These are phyloP conservation scores for Erythrolamprus reginae DNA, from an alignment of 2,113 vertebrate genomes.

Conservation along the genomic window DNA sequence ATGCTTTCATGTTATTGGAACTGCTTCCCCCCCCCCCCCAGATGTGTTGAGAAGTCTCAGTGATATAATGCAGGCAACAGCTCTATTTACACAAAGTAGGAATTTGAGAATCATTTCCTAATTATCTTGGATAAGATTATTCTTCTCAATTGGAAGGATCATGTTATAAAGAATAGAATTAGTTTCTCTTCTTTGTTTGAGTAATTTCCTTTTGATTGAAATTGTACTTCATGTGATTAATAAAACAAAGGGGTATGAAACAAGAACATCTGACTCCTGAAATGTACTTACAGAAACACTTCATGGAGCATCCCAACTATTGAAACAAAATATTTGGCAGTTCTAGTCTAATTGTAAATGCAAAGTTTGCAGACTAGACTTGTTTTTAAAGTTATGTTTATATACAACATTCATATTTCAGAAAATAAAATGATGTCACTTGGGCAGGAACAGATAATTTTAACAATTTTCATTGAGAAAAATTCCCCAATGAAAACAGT, in stretches of 20 bases:
- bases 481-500: not conserved
- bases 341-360: not conserved
- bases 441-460: not conserved
- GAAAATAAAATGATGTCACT: not conserved
- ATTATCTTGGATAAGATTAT: slow-evolving; percentile 64
- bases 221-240: accelerated
- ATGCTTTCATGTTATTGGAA: slow-evolving; percentile 76
- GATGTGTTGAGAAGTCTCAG: slow-evolving; percentile 73
- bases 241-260: not conserved
- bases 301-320: not conserved
- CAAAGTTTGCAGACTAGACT: not conserved
- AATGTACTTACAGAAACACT: not conserved
- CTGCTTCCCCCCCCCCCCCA: slow-evolving; percentile 75
- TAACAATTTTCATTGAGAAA: not conserved
- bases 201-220: not conserved
- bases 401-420: not conserved
- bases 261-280: not conserved
- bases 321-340: not conserved
- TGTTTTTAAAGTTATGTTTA: not conserved
- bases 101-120: slow-evolving; percentile 58
- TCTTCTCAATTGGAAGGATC: slow-evolving; percentile 51
- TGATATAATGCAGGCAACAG: slow-evolving; percentile 77
- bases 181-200: slow-evolving; percentile 33
- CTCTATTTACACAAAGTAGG: slow-evolving; percentile 70
- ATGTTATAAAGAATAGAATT: slow-evolving; percentile 19